phyloP scores from a whole-genome alignment of 2,113 vertebrate genomes.

The Dinomys branickii region DNA sequence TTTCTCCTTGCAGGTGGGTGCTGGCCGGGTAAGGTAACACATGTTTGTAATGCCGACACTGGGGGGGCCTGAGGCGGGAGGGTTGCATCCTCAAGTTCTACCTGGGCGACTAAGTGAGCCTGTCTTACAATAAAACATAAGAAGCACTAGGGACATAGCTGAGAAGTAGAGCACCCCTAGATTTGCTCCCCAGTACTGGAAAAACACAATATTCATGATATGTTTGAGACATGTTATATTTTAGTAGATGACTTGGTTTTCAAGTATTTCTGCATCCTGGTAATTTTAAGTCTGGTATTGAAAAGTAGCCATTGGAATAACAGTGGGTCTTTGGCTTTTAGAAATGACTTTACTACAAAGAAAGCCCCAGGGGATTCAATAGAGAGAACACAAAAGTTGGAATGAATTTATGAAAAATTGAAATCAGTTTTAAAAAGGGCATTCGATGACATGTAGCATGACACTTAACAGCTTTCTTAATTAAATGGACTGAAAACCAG shows the following conservation, averaged over 20 bases:
- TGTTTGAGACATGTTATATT: background rate
- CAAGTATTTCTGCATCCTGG: background rate
- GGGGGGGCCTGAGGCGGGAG: background rate
- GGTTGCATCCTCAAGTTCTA: background rate
- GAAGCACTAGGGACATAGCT: background rate
- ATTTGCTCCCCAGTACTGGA: background rate
- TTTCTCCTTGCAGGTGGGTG: slow-evolving; percentile 1
- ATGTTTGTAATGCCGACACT: background rate
- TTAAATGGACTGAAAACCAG: slow-evolving; percentile 76
- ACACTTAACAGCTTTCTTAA: slow-evolving; percentile 80
- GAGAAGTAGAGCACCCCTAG: background rate
- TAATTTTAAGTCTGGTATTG: slow-evolving; percentile 29
- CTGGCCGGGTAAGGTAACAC: background rate
- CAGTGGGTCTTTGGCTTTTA: slow-evolving; percentile 54
- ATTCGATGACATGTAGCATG: slow-evolving; percentile 76
- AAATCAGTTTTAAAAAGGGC: slow-evolving; percentile 56
- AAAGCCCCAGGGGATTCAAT: slow-evolving; percentile 36
- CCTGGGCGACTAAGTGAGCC: background rate
- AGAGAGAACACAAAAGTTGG: slow-evolving; percentile 49
- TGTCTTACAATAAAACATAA: background rate
- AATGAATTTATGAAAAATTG: slow-evolving; percentile 62
- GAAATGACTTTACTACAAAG: slow-evolving; percentile 49
- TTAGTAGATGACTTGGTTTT: slow-evolving; percentile 35
- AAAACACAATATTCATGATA: background rate
- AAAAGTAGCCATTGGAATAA: slow-evolving; percentile 47